Conservation (phyloP, 2,797 vertebrate genomes). For the Lagocephalus sceleratus region DNA sequence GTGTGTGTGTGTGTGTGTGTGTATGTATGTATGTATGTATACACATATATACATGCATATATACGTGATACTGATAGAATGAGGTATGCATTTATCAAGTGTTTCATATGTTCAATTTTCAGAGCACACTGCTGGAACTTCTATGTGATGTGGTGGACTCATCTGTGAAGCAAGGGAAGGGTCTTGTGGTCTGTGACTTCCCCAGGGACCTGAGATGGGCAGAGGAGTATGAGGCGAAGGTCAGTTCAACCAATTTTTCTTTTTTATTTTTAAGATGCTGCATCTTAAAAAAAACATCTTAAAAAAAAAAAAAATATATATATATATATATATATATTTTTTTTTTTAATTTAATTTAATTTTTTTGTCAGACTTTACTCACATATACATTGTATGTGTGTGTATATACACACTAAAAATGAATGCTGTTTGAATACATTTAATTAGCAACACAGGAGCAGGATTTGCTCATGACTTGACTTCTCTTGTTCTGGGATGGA, state of each 20-base stretch:
- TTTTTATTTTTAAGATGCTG: no score
- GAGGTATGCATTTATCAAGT: slow-evolving; percentile 1
- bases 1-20: not conserved
- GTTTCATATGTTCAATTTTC: slow-evolving; percentile 4
- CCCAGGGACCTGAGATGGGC: slow-evolving; percentile 86
- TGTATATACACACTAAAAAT: no score
- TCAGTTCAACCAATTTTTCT: slow-evolving; percentile 32
- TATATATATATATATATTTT: no score
- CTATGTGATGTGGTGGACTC: slow-evolving; percentile 82
- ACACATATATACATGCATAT: not conserved
- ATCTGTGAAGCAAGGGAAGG: slow-evolving; percentile 69
- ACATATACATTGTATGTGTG: no score
- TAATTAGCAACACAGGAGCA: no score
- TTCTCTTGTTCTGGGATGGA: slow-evolving; percentile 15
- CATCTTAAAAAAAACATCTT: no score
- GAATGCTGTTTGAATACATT: no score
- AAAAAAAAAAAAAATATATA: no score
- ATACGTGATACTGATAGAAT: not conserved
- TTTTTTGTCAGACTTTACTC: no score
- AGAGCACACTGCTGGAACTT: slow-evolving; percentile 84
- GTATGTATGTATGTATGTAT: not conserved
- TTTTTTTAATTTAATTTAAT: no score
- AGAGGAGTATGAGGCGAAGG: slow-evolving; percentile 85
- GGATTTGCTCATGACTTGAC: not conserved
- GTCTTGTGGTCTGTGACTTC: slow-evolving; percentile 86